phyloP scores from a whole-genome alignment of 2,888 invertebrate species.

The Euzetes globulus region DNA sequence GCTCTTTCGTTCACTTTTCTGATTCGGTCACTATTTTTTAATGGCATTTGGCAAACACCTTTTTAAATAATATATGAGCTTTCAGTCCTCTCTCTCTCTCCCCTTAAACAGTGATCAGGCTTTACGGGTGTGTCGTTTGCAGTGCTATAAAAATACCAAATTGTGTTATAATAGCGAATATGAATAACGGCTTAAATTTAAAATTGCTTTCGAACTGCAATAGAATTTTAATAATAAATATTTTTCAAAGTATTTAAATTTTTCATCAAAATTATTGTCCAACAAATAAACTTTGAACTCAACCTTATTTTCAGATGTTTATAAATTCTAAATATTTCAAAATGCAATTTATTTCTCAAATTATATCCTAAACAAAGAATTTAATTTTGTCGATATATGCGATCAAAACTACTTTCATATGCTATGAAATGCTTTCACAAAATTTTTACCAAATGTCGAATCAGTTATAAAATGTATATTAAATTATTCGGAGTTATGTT shows the following conservation, averaged over 20 bases:
- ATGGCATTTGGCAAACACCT: constrained; percentile 8
- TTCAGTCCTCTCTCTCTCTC: neutral
- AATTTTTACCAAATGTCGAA: too few species aligned
- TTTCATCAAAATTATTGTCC: neutral
- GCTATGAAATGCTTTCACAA: too few species aligned
- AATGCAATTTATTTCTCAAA: too few species aligned
- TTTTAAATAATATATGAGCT: constrained; percentile 14
- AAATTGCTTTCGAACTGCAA: neutral
- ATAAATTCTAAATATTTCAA: too few species aligned
- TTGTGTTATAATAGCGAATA: neutral
- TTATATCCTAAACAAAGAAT: too few species aligned
- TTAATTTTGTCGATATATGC: too few species aligned
- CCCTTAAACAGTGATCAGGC: neutral
- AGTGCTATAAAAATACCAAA: neutral
- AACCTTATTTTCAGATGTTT: too few species aligned
- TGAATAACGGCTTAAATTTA: constrained; percentile 20
- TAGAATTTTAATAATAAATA: neutral
- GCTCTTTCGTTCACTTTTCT: neutral
- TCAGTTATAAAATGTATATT: too few species aligned
- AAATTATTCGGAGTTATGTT: too few species aligned
- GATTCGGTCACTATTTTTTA: constrained; percentile 8
- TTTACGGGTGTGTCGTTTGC: constrained; percentile 17
- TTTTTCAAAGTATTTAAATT: neutral
- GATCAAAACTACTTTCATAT: too few species aligned
- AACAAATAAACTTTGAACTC: too few species aligned